Evolutionary conservation across 2,797 vertebrate species (phyloP).

Genomic region (Podarcis lilfordi): DNA sequence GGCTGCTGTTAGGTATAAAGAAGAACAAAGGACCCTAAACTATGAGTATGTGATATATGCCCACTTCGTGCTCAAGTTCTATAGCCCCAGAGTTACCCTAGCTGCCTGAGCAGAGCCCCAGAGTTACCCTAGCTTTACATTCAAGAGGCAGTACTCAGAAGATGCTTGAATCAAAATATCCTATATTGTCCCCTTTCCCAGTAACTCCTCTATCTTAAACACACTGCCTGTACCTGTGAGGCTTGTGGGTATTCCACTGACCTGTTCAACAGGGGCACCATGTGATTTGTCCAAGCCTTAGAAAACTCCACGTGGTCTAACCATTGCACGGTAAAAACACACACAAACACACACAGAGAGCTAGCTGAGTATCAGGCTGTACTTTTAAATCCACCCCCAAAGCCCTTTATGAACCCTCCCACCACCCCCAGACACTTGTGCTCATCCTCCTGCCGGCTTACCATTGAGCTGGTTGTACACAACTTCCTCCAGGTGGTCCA

Average conservation of each 20-base stretch:
- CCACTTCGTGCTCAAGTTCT: background rate
- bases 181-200: background rate
- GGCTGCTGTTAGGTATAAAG: background rate
- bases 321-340: background rate
- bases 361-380: background rate
- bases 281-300: background rate
- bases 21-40: background rate
- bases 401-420: background rate
- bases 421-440: accelerated
- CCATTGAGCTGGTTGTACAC: conserved; percentile 98
- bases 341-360: background rate
- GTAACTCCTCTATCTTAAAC: background rate
- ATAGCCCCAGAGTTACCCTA: background rate
- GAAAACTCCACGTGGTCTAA: background rate
- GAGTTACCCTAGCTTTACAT: conserved; percentile 18
- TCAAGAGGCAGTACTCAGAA: conserved; percentile 26
- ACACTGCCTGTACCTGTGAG: accelerated
- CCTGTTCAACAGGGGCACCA: too few relatives aligned
- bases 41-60: background rate
- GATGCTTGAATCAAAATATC: accelerated
- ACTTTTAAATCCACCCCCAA: too few relatives aligned
- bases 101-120: conserved; percentile 20
- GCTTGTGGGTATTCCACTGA: background rate
- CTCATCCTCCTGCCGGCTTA: conserved; percentile 49
- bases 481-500: conserved; percentile 96